Percentiles rank a stretch among this genome's conserved stretches.
Evolutionary conservation across 2,113 vertebrate species (phyloP).

Genomic region (Oncorhynchus kisutch): DNA sequence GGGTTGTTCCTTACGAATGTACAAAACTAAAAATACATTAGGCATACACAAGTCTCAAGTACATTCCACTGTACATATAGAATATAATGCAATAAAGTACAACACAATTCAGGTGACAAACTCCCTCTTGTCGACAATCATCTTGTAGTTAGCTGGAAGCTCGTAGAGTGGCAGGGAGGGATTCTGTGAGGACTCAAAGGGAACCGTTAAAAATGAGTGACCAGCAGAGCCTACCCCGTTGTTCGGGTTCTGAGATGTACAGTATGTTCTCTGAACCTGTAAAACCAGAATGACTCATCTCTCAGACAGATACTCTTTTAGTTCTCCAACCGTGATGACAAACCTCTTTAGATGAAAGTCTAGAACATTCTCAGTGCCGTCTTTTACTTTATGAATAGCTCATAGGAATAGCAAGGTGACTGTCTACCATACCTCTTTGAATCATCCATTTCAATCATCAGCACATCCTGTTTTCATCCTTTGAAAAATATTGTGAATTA

Average conservation of each 20-base stretch:
- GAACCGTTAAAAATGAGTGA: background rate
- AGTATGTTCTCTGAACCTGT: background rate
- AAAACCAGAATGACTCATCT: slow-evolving; percentile 4
- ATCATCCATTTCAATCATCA: too few species aligned
- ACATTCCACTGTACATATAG: too few species aligned
- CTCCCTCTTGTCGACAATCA: background rate
- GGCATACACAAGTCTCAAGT: background rate
- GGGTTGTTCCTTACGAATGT: background rate
- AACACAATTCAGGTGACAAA: background rate
- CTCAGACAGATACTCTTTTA: too few species aligned
- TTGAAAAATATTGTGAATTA: too few species aligned
- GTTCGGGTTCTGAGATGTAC: background rate
- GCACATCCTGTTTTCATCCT: too few species aligned
- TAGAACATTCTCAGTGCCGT: too few species aligned
- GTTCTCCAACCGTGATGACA: too few species aligned
- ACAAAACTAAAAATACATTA: background rate
- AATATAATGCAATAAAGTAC: too few species aligned
- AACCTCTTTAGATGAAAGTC: too few species aligned
- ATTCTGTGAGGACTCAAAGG: background rate
- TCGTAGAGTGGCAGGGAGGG: background rate
- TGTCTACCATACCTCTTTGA: too few species aligned
- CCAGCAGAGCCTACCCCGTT: background rate
- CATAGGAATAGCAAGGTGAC: too few species aligned
- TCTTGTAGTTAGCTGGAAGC: background rate
- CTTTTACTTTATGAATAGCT: too few species aligned